Percentiles rank a stretch among this genome's conserved stretches.
Evolutionary conservation across 2,888 invertebrate genomes (phyloP).

Genomic region (Oscheius onirici): DNA sequence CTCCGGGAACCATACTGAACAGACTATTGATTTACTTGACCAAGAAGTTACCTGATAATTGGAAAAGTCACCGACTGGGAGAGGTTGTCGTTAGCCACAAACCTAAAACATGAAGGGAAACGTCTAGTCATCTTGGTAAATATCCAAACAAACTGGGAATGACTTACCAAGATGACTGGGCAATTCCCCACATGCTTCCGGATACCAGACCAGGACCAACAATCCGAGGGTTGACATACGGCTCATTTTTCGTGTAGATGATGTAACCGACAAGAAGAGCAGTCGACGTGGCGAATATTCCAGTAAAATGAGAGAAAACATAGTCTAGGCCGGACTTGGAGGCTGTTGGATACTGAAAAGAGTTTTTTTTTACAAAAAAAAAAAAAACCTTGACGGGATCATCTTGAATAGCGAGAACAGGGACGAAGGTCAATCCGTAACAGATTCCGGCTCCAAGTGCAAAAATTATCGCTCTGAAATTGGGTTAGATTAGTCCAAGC

Average conservation of each 20-base stretch:
- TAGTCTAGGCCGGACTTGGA: conserved; percentile 70
- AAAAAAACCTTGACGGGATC: conserved; percentile 45
- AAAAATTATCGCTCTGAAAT: conserved; percentile 72
- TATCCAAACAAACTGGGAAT: not conserved
- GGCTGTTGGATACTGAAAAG: conserved; percentile 54
- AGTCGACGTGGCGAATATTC: conserved; percentile 73
- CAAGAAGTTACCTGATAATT: no score
- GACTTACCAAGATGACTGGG: conserved; percentile 72
- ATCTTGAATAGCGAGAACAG: conserved; percentile 74
- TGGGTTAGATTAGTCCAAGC: not conserved
- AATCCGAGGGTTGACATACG: conserved; percentile 71
- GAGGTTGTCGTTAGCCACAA: conserved; percentile 74
- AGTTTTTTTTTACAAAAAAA: no score
- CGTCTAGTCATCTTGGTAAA: no score
- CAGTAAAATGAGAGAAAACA: conserved; percentile 74
- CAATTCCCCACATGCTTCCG: conserved; percentile 75
- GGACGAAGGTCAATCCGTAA: conserved; percentile 75
- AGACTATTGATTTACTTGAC: no score
- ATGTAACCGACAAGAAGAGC: conserved; percentile 69
- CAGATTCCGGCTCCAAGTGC: conserved; percentile 73
- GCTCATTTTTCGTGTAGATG: conserved; percentile 68
- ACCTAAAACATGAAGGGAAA: conserved; percentile 50
- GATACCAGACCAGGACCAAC: conserved; percentile 68
- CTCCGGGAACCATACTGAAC: conserved; percentile 74
- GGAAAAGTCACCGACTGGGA: conserved; percentile 74